These are phyloP conservation scores for Apotomis turbidana DNA, from an alignment of 2,888 invertebrate genomes.

Conservation along the genomic window DNA sequence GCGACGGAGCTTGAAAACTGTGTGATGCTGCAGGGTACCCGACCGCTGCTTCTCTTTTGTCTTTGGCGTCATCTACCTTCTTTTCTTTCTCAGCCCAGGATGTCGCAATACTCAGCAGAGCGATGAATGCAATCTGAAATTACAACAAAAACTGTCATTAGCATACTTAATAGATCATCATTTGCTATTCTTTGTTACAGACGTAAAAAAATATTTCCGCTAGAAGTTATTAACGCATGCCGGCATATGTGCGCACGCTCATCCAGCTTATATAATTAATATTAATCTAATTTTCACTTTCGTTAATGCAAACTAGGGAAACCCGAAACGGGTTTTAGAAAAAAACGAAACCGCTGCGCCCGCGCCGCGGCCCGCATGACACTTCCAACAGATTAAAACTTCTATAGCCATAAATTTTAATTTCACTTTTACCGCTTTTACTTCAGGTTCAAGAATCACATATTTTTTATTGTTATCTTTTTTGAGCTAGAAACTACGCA, in stretches of 20 bases:
- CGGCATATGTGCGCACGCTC: conserved; percentile 28
- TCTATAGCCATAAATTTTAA: conserved; percentile 68
- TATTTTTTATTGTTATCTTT: conserved; percentile 16
- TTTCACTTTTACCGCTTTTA: conserved; percentile 81
- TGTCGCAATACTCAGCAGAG: conserved; percentile 68
- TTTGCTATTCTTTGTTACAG: conserved; percentile 18
- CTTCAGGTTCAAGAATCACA: conserved; percentile 57
- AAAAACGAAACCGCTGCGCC: conserved; percentile 56
- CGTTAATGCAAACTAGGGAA: conserved; percentile 56
- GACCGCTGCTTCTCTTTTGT: conserved; percentile 71
- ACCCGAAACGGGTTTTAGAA: conserved; percentile 58
- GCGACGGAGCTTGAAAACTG: conserved; percentile 53
- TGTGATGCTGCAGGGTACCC: conserved; percentile 62
- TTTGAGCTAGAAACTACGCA: not conserved
- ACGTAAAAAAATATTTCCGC: conserved; percentile 26
- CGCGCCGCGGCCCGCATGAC: conserved; percentile 73
- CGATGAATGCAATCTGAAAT: conserved; percentile 72
- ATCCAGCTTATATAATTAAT: conserved; percentile 37
- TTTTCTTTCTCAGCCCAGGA: conserved; percentile 67
- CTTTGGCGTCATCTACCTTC: conserved; percentile 68
- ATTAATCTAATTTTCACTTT: conserved; percentile 51
- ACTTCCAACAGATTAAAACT: conserved; percentile 68
- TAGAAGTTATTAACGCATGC: conserved; percentile 31
- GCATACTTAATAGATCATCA: conserved; percentile 17
- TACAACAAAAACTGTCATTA: conserved; percentile 49